Percentiles rank a stretch among this genome's conserved stretches.
phyloP scores from a whole-genome alignment of 2,113 vertebrate species.

The Antennarius striatus region DNA sequence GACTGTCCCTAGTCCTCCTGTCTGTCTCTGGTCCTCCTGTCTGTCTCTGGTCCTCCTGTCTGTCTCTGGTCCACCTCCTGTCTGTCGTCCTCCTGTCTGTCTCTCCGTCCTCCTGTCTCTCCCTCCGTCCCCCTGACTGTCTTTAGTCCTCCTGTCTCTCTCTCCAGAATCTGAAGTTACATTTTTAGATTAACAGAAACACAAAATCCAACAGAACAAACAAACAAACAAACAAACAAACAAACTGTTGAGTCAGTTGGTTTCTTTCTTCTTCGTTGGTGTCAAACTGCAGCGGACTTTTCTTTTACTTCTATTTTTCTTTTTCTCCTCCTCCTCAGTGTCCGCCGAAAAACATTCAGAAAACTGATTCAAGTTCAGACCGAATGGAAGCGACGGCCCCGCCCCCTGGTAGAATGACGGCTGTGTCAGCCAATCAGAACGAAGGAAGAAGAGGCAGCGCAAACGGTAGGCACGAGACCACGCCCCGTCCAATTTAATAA shows the following conservation, averaged over 20 bases:
- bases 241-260: not conserved
- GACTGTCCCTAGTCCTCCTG: not conserved
- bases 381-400: not conserved
- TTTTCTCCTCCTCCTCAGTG: not conserved
- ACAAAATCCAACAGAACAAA: not conserved
- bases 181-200: not conserved
- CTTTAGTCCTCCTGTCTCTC: not conserved
- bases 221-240: not conserved
- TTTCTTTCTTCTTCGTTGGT: not conserved
- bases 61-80: not conserved
- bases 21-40: not conserved
- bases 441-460: rapidly evolving
- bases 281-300: not conserved
- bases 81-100: not conserved
- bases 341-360: slow-evolving; percentile 15
- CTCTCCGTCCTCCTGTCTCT: not conserved
- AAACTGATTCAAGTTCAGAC: not conserved
- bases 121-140: not conserved
- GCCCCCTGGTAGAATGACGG: not conserved
- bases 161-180: not conserved
- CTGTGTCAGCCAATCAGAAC: slow-evolving; percentile 11
- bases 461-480: not conserved
- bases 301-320: not conserved
- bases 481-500: not conserved
- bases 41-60: too few relatives aligned